A percentile compares a stretch with the other conserved stretches of the same genome.
phyloP scores from a whole-genome alignment of 2,113 vertebrate species.

The Larimichthys crocea region DNA sequence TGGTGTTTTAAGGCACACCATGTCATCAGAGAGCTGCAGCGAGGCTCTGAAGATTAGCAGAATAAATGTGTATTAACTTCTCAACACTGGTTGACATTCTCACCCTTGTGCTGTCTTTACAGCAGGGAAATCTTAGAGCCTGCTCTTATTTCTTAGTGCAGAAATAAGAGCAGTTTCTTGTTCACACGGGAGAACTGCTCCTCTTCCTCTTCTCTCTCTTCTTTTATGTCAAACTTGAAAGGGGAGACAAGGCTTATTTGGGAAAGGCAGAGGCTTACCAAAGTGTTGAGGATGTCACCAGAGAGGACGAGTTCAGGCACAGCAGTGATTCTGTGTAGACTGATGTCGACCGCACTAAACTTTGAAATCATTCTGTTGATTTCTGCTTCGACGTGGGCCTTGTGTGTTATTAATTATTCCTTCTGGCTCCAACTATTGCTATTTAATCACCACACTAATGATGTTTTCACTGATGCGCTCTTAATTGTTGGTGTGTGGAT shows the following conservation, averaged over 20 bases:
- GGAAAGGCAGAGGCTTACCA: constrained; percentile 29
- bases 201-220: constrained; percentile 40
- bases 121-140: constrained; percentile 54
- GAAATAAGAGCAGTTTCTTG: constrained; percentile 44
- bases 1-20: constrained; percentile 7
- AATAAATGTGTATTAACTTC: constrained; percentile 42
- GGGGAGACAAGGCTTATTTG: constrained; percentile 46
- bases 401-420: constrained; percentile 61
- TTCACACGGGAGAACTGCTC: constrained; percentile 32
- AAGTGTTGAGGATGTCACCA: constrained; percentile 21
- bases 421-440: constrained; percentile 18
- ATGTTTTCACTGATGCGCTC: constrained; percentile 21
- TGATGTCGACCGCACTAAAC: constrained; percentile 19
- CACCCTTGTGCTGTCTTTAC: constrained; percentile 30
- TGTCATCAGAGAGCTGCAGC: constrained; percentile 25
- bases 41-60: constrained; percentile 38
- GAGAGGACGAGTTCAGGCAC: constrained; percentile 18
- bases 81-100: constrained; percentile 40
- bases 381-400: constrained; percentile 40
- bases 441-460: constrained; percentile 59
- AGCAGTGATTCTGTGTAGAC: constrained; percentile 25
- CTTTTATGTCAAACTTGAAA: constrained; percentile 71
- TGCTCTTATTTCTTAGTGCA: constrained; percentile 17
- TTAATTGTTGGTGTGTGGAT: constrained; percentile 20
- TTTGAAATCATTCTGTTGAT: constrained; percentile 43